Base-by-base conservation (phyloP, 2,888 invertebrate species). In the Sarcophaga caerulescens region DNA sequence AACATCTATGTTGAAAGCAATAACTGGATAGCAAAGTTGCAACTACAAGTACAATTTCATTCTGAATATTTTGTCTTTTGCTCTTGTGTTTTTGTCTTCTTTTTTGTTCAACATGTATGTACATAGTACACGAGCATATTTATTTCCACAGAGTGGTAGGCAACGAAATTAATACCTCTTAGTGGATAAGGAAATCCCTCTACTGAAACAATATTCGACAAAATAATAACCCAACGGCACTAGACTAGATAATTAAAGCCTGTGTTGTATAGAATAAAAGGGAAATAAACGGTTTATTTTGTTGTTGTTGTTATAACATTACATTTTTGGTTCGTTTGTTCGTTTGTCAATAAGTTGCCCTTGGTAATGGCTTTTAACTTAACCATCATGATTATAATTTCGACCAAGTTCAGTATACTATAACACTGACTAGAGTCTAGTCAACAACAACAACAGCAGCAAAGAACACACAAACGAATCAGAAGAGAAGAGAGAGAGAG, bases 351-450 rank as follows among this genome's bases (percentile, higher is more conserved):
- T 63, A 74, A 63, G 87, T 85, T 90, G 89, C 87, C 89, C 88
- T 89, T 90, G 90, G 89, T 90, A 91, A 91, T 91, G 91, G 90
- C 90, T 90, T 90, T 90, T 89, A 90, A 90, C 90, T 89, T 89
- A 89, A 76, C 70, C 76, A 90, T 90, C 89, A 89, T 90, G 89
- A 90, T 89, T 89, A 89, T 89, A 88, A 89, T 87, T 88, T 71
- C 71, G 52, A 59, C 60, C 68, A 86, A 86, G 71, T 82, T 79
- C 75, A 80, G 84, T 69, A 85, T 70, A 80, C 19, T 11, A 66
- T 25, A 75, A 69, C 63, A 69, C 57, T 68, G 78, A 62, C 78
- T 63, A 78, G 70, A 78, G 70, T 35, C 35, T 35, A 35, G 35
- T 35, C 1, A 35, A 76, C 75, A 75, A 44, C 59, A 59, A 6